Conservation (phyloP, 1,140 invertebrate species). For the Spodoptera frugiperda region DNA sequence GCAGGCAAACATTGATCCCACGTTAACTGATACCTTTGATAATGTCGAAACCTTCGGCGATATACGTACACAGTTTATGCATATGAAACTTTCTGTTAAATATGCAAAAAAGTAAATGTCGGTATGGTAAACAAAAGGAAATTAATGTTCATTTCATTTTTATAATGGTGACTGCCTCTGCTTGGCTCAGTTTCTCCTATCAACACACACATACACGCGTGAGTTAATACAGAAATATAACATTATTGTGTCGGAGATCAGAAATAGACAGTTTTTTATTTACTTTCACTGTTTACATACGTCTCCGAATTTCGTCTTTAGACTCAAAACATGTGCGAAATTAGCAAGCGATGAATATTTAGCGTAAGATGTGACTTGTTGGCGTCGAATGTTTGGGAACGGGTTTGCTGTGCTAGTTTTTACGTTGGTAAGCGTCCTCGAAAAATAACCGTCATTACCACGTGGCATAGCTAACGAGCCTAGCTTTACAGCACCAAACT, state of each 20-base stretch:
- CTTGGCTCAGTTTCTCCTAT: constrained; percentile 37
- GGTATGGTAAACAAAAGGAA: neutral
- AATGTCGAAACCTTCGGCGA: constrained; percentile 47
- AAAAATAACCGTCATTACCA: constrained; percentile 76
- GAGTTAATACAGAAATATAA: constrained; percentile 48
- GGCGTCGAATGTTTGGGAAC: constrained; percentile 58
- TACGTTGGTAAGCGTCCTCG: constrained; percentile 69
- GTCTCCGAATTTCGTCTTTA: constrained; percentile 24
- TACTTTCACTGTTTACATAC: constrained; percentile 50
- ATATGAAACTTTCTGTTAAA: neutral
- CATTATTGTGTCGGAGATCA: constrained; percentile 13
- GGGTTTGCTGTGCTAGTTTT: constrained; percentile 68
- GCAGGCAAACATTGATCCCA: constrained; percentile 22
- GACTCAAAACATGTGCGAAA: constrained; percentile 51
- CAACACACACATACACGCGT: constrained; percentile 25
- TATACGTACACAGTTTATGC: neutral
- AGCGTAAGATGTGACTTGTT: constrained; percentile 40
- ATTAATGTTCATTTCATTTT: constrained; percentile 14
- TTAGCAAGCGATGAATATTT: constrained; percentile 56
- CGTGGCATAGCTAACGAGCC: constrained; percentile 62
- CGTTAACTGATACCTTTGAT: constrained; percentile 38
- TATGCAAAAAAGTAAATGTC: neutral
- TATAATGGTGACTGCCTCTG: neutral
- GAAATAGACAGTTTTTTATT: constrained; percentile 48
- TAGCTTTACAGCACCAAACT: constrained; percentile 50